Evolutionary conservation across 2,888 invertebrate genomes (phyloP), one percentile per base, ranked within the genome.

Genomic region (Xanthia togata): DNA sequence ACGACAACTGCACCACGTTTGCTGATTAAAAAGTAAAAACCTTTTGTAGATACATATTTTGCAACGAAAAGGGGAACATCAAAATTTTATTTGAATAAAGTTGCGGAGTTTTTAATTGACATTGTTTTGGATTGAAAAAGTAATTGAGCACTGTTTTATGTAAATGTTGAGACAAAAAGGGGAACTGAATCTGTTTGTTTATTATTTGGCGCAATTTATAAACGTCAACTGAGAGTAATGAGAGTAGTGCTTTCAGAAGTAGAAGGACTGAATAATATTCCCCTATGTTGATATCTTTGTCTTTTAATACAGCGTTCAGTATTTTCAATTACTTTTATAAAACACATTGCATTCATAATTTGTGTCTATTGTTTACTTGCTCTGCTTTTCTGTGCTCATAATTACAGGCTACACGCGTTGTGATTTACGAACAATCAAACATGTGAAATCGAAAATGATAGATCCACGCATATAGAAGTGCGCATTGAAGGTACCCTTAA

Each of bases 11-110:
- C 84, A 85, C 86, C 82, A 78, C 82, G 83, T 88, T 81, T 88
- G 86, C 84, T 90, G 90, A 91, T 90, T 91, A 89, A 90, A 90
- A 91, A 80, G 81, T 90, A 89, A 90, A 89, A 91, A 79, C 81
- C 83, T 87, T 89, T 88, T 83, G 82, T 87, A 70, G 78, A 79
- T 64, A 77, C 64, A 75, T 77, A 78, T 79, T 78, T 71, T 59
- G 65, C 80, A 69, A 82, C 74, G 69, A 73, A 79, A 78, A 80
- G 60, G 60, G 70, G 75, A 60, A 76, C 69, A 75, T 82, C 67
- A 76, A 79, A 86, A 85, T 87, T 87, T 59, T 67, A 71, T 73
- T 77, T 81, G 59, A 65, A 63, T 70, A 81, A 68, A 84, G 75
- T 81, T 84, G 73, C 20, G 47, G 26, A 72, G 47, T 75, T 84